Percentiles rank a stretch among this genome's conserved stretches.
phyloP scores from a whole-genome alignment of 2,797 vertebrate genomes.

The Acanthurus lineatus region DNA sequence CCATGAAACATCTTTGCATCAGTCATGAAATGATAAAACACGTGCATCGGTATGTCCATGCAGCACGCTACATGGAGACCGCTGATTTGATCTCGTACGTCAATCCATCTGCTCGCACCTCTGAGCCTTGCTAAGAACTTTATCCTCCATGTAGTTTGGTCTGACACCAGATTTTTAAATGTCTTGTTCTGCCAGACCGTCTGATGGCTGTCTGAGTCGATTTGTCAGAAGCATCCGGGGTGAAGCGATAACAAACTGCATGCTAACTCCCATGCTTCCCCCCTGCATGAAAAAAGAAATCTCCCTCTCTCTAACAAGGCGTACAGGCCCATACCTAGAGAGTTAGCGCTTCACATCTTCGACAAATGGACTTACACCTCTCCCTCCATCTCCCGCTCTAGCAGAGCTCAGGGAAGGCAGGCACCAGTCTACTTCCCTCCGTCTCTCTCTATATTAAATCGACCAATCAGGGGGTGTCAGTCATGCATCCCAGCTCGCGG shows the following conservation, averaged over 20 bases:
- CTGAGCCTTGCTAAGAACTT: conserved; percentile 58
- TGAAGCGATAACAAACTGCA: conserved; percentile 82
- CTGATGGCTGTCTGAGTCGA: conserved; percentile 77
- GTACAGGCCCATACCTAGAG: conserved; percentile 82
- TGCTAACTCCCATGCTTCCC: conserved; percentile 71
- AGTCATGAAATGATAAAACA: background rate
- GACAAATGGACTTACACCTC: conserved; percentile 89
- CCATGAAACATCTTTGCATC: background rate
- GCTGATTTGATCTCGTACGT: conserved; percentile 15
- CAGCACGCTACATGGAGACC: conserved; percentile 9
- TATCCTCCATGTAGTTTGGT: conserved; percentile 49
- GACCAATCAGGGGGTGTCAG: conserved; percentile 88
- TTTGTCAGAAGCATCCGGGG: conserved; percentile 74
- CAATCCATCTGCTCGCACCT: conserved; percentile 35
- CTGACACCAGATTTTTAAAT: conserved; percentile 69
- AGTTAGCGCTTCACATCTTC: conserved; percentile 88
- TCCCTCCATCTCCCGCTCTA: conserved; percentile 80
- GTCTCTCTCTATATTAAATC: conserved; percentile 85
- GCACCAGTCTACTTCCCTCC: conserved; percentile 73
- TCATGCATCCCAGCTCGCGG: conserved; percentile 85
- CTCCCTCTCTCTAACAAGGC: conserved; percentile 84
- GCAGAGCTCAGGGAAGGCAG: conserved; percentile 80
- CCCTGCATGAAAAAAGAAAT: conserved; percentile 61
- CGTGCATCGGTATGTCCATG: conserved; percentile 7
- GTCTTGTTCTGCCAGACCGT: conserved; percentile 71